Base-by-base conservation (phyloP, 2,888 invertebrate species). In the Nemapogon koenigi region DNA sequence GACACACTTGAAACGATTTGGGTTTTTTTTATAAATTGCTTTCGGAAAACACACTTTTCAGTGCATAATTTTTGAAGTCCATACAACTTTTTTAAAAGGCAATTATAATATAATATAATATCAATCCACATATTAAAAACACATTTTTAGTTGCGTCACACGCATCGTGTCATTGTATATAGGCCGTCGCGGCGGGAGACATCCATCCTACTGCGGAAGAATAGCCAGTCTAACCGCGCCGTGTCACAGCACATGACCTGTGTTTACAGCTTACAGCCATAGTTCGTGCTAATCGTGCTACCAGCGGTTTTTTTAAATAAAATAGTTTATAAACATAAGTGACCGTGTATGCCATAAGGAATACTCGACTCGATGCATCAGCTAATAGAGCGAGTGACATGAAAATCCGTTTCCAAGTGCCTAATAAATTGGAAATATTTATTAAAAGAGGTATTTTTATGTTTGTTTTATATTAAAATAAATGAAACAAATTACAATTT, bases 331-430 rank as follows among this genome's bases (percentile, higher is more conserved):
- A 11, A 18, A 19, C 18, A 17, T 18, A 11, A 30, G 33, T 33
- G 10, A 33, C 16, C 18, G 33, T 33, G 33, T 13, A 13, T 33
- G 13, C 33, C 13, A 19, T 19, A 19, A 6, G 18, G 13, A 33
- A 11, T 33, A 16, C 33, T 16, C 33, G 33, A 13, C 33, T 33
- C 19, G 33, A 11, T 33, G 14, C 4, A 14, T 3, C 11, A 18
- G 33, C 19, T 18, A 11, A 3, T 3, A 10, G 33, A 3, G 18
- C 33, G n/a, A 15, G 10, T 11, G 71, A 64, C 62, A 75, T 78
- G 78, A 67, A 59, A 63, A 78, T 78, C 59, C 62, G 75, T 41
- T 78, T 72, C 51, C 76, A 78, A 59, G 78, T 75, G 62, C 78
- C 78, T 42, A 78, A 78, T 53, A 76, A 69, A 53, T 72, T 78